Percentiles rank a stretch among this genome's conserved stretches.
phyloP scores from a whole-genome alignment of 2,797 vertebrate species.

The Melopsittacus undulatus region DNA sequence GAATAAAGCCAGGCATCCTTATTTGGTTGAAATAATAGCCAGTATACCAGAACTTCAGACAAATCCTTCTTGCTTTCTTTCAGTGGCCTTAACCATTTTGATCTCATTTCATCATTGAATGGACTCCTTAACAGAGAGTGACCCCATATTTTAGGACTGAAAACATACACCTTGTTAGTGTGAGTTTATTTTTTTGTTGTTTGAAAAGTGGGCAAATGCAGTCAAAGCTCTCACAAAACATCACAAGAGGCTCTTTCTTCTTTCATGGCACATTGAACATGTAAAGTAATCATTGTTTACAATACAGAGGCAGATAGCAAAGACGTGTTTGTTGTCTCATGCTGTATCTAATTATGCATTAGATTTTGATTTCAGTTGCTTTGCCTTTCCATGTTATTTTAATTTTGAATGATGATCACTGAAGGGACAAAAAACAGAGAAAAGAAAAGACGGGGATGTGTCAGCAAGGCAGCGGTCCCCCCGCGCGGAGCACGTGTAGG shows the following conservation, averaged over 20 bases:
- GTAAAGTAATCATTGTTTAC: slow-evolving; percentile 74
- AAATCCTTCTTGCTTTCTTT: slow-evolving; percentile 72
- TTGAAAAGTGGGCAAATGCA: slow-evolving; percentile 74
- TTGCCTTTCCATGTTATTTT: slow-evolving; percentile 66
- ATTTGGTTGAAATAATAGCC: slow-evolving; percentile 72
- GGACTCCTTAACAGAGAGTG: slow-evolving; percentile 71
- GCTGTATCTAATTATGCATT: slow-evolving; percentile 70
- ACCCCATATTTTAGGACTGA: slow-evolving; percentile 73
- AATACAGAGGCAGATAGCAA: slow-evolving; percentile 71
- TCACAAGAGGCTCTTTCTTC: slow-evolving; percentile 72
- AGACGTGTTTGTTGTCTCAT: slow-evolving; percentile 69
- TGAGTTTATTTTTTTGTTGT: slow-evolving; percentile 75
- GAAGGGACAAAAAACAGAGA: background rate
- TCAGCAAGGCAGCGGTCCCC: background rate
- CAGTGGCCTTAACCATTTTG: slow-evolving; percentile 72
- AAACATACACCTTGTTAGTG: slow-evolving; percentile 74
- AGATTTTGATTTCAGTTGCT: slow-evolving; percentile 69
- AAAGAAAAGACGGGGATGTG: background rate
- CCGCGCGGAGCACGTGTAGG: fast-evolving
- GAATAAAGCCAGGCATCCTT: slow-evolving; percentile 68
- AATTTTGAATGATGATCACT: slow-evolving; percentile 65
- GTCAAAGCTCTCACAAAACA: slow-evolving; percentile 73
- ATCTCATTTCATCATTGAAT: slow-evolving; percentile 75
- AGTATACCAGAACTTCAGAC: slow-evolving; percentile 72
- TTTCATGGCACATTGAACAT: slow-evolving; percentile 71